Evolutionary conservation across 2,797 vertebrate genomes (phyloP), one percentile per base, ranked within the genome.

Genomic region (Trematomus bernacchii): DNA sequence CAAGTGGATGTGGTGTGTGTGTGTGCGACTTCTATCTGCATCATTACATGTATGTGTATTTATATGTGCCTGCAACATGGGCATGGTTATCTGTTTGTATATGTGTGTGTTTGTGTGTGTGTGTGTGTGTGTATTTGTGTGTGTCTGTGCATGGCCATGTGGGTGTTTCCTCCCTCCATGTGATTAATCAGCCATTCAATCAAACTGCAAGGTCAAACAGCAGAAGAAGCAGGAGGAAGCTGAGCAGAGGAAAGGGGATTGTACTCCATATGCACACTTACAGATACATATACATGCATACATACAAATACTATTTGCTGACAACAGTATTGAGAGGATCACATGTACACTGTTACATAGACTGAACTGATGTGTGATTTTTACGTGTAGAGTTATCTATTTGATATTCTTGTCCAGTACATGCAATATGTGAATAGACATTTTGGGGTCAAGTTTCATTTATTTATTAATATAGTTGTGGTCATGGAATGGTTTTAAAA

Each of bases 171-270:
- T 52, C 27, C 57, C 61, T 62, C 68, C 37, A 13, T 33, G 61
- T 70, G 64, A 81, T 87, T 76, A 89, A 90, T 90, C 80, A 86
- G 72, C 71, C 76, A 57, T 76, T 87, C 80, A 87, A 90, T 90
- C 77, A 85, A 87, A 76, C 74, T 62, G 50, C 82, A 84, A 80
- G 81, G 79, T 90, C 72, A 86, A 79, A 77, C 79, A 71, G 40
- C 61, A 51, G 72, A 80, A 37, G 44, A 21, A 44, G 53, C 53
- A 0, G 6, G 61, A 33, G 59, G 65, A 69, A 47, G 76, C 73
- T 16, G 73, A 78, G 47, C 40, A 67, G 37, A 65, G 65, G 18
- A 16, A 19, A 11, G 30, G 12, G 67, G 67, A 19, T 51, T 58
- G 21, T 10, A 2, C 4, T 27, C 27, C 66, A 47, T 48, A 53